Conservation (phyloP, 2,113 vertebrate genomes). For the Myotis lucifugus region DNA sequence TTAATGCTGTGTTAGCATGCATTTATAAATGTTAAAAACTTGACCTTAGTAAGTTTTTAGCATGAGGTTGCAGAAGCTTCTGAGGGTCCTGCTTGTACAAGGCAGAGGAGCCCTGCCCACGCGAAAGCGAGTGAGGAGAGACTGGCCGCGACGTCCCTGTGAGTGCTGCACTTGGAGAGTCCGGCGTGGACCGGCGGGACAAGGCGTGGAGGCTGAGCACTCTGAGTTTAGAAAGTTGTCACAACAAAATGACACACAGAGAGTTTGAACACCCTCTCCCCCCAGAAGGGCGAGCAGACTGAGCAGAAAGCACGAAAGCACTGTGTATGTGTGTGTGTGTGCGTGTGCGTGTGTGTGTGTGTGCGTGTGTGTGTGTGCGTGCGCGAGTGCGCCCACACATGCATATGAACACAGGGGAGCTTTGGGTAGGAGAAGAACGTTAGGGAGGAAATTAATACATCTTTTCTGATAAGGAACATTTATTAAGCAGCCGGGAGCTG, state of each 20-base stretch:
- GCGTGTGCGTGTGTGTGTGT: not conserved
- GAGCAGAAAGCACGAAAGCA: not conserved
- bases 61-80: not conserved
- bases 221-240: not conserved
- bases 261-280: not conserved
- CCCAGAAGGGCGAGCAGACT: not conserved
- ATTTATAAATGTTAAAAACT: not conserved
- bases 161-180: not conserved
- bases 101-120: not conserved
- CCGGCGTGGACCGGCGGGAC: fast-evolving
- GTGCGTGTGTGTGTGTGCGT: too few species aligned
- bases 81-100: not conserved
- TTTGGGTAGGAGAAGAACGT: not conserved
- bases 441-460: not conserved
- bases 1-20: not conserved
- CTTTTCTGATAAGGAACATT: not conserved
- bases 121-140: too few species aligned
- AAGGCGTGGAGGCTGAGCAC: not conserved
- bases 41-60: not conserved
- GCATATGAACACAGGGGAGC: too few species aligned
- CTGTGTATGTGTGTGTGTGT: not conserved
- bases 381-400: too few species aligned
- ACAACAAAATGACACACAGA: not conserved
- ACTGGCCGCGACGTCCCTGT: fast-evolving
- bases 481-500: not conserved